Evolutionary conservation across 2,797 vertebrate species (phyloP).

Genomic region (Enteromius fasciolatus): DNA sequence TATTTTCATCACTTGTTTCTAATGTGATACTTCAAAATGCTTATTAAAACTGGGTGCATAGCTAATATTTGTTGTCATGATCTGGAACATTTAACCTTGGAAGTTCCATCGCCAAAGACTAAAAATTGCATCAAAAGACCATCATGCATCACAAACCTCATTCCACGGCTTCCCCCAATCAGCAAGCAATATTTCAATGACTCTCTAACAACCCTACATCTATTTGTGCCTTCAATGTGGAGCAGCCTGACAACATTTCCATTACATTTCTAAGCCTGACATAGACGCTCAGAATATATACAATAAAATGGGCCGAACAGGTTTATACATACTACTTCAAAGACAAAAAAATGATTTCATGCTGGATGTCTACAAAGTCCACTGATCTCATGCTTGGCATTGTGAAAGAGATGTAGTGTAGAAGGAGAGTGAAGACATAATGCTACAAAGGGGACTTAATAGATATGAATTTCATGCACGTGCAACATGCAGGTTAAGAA

Average conservation of each 20-base stretch:
- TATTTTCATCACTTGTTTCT: too few relatives aligned
- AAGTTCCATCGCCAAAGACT: not conserved
- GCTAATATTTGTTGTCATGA: not conserved
- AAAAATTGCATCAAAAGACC: slow-evolving; percentile 47
- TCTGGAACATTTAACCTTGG: not conserved
- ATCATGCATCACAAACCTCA: slow-evolving; percentile 68
- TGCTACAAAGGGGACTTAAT: slow-evolving; percentile 10
- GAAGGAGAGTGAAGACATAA: slow-evolving; percentile 12
- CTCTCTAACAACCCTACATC: slow-evolving; percentile 17
- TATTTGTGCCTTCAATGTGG: slow-evolving; percentile 6
- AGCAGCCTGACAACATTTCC: slow-evolving; percentile 12
- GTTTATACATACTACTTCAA: not conserved
- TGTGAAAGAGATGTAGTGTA: slow-evolving; percentile 6
- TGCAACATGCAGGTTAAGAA: slow-evolving; percentile 63
- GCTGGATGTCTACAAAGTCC: not conserved
- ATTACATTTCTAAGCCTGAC: slow-evolving; percentile 8
- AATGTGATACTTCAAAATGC: too few relatives aligned
- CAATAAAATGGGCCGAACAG: slow-evolving; percentile 2
- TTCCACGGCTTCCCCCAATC: slow-evolving; percentile 55
- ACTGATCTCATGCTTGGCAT: slow-evolving; percentile 27
- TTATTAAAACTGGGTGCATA: too few relatives aligned
- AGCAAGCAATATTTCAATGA: slow-evolving; percentile 44
- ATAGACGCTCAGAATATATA: not conserved
- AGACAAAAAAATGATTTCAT: slow-evolving; percentile 12
- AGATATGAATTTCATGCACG: slow-evolving; percentile 44